Percentiles rank a stretch among this genome's conserved stretches.
Evolutionary conservation across 2,888 invertebrate genomes (phyloP).

Genomic region (Tiliacea aurago): DNA sequence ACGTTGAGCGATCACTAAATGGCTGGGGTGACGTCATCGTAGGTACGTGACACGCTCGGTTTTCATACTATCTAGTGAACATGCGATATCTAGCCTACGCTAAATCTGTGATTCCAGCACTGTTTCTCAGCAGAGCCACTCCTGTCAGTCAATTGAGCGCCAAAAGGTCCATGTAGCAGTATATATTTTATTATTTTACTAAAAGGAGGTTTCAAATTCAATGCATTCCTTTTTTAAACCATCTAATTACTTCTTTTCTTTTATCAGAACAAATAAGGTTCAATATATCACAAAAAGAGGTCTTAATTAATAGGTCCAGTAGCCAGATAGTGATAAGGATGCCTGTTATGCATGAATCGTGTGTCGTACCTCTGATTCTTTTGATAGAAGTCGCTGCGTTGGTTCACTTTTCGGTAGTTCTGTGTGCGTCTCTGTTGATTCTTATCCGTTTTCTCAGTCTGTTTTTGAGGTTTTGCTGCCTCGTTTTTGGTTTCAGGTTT

Average conservation of each 20-base stretch:
- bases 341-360: slow-evolving; percentile 83
- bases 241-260: neutral
- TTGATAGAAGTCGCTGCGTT: slow-evolving; percentile 82
- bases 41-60: too few species aligned
- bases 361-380: slow-evolving; percentile 86
- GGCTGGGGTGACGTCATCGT: too few species aligned
- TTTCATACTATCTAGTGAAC: too few species aligned
- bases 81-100: too few species aligned
- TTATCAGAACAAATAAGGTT: slow-evolving; percentile 54
- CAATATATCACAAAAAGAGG: slow-evolving; percentile 38
- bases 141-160: neutral
- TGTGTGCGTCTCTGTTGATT: slow-evolving; percentile 80
- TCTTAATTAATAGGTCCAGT: slow-evolving; percentile 87
- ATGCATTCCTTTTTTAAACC: neutral
- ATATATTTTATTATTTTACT: neutral
- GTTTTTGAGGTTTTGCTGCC: slow-evolving; percentile 72
- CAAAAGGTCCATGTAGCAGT: neutral
- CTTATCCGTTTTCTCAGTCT: slow-evolving; percentile 76
- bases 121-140: too few species aligned
- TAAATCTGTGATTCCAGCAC: too few species aligned
- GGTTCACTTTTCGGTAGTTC: slow-evolving; percentile 83
- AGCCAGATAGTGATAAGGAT: slow-evolving; percentile 86
- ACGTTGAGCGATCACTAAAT: too few species aligned
- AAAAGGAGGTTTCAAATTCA: neutral
- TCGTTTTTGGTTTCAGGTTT: slow-evolving; percentile 68